phyloP scores from a whole-genome alignment of 2,888 invertebrate genomes.

The Hirtodrosophila alboralis region DNA sequence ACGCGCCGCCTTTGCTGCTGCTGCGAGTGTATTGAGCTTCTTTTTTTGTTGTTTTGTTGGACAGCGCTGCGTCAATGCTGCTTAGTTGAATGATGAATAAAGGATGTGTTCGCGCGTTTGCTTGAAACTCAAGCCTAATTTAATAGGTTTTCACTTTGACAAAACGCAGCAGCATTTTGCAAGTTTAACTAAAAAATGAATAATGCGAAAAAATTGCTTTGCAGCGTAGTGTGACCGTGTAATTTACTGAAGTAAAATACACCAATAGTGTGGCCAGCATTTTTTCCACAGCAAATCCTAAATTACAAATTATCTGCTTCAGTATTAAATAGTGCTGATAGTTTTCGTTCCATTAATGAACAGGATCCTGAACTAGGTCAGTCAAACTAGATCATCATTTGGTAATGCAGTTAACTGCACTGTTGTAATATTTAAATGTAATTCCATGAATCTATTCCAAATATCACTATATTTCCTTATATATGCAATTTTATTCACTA shows the following conservation, averaged over 20 bases:
- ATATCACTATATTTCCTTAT: too few relatives aligned
- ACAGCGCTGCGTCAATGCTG: conserved; percentile 13
- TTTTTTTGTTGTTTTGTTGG: conserved; percentile 22
- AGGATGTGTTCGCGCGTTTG: conserved; percentile 22
- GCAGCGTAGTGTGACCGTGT: conserved; percentile 59
- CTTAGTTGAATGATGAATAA: conserved; percentile 8
- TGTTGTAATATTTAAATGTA: too few relatives aligned
- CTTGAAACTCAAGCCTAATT: conserved; percentile 25
- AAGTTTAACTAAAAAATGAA: conserved; percentile 56
- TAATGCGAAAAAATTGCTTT: conserved; percentile 67
- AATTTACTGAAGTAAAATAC: conserved; percentile 22
- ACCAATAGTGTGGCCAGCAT: too few relatives aligned
- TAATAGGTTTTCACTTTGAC: conserved; percentile 47
- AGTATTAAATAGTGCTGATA: too few relatives aligned
- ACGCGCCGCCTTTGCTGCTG: conserved; percentile 56
- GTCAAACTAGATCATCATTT: too few relatives aligned
- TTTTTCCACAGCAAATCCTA: too few relatives aligned
- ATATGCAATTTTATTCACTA: too few relatives aligned
- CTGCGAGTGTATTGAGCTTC: conserved; percentile 62
- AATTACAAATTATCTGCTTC: too few relatives aligned
- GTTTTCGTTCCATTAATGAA: too few relatives aligned
- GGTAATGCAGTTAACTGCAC: too few relatives aligned
- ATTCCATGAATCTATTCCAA: too few relatives aligned
- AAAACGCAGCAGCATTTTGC: conserved; percentile 48
- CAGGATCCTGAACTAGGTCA: too few relatives aligned